Conservation (phyloP, 2,888 invertebrate genomes). For the Halictus ligatus region DNA sequence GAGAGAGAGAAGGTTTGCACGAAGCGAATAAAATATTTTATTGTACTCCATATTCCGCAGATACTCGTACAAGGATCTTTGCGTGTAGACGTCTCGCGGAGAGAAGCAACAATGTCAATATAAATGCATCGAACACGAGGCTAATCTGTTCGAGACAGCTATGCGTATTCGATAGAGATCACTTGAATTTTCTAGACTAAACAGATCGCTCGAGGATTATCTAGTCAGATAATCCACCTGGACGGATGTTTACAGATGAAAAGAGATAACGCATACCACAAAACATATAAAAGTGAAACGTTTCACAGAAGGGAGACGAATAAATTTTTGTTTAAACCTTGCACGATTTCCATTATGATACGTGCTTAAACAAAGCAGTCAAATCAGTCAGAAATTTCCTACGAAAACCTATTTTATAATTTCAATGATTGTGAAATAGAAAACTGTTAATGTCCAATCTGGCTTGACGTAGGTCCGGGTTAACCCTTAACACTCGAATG, state of each 20-base stretch:
- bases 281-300: no score
- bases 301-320: no score
- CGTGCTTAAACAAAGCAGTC: no score
- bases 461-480: no score
- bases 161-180: not conserved
- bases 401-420: no score
- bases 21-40: not conserved
- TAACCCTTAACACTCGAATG: no score
- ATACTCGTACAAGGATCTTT: not conserved
- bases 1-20: not conserved
- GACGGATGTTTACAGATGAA: not conserved
- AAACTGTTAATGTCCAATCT: no score
- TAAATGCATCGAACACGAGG: not conserved
- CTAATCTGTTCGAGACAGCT: not conserved
- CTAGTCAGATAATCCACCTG: not conserved
- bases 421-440: no score
- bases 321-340: no score
- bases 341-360: no score
- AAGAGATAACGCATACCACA: not conserved
- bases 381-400: no score
- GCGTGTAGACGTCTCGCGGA: no score
- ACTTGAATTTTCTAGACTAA: not conserved
- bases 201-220: not conserved
- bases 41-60: not conserved
- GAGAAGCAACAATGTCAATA: not conserved